Base-by-base conservation (phyloP, 2,888 invertebrate species). In the Disparrhopalites patrizii region DNA sequence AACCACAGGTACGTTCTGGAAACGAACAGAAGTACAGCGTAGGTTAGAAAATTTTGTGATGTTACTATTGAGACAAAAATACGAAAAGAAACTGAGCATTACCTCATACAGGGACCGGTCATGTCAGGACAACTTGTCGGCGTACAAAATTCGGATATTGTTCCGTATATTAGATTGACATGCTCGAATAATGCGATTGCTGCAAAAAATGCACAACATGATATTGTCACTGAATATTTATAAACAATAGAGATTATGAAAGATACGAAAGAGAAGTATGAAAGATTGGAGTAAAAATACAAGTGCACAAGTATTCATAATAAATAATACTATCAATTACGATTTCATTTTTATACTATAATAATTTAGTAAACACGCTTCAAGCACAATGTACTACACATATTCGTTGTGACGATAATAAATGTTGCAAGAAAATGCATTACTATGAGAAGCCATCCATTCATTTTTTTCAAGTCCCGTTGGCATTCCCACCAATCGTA, bases 391-490 rank as follows among this genome's bases (percentile, higher is more conserved):
- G 30, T 54, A 10, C 28, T n/a, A 8, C 36, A 36, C 36, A 36
- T 36, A 15, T 15, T 10, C 7, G 15, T 36, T 10, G 7, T 54
- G 8, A 27, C 10, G 54, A 25, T 5, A 27, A 25, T 23, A 27
- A 20, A 38, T 13, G 83, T 89, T 43, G n/a, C 20, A 5, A 15
- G n/a, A 47, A 20, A 23, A 20, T 5, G 18, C 23, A 47, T 86
- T 81, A 95, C 94, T 95, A 82, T 99, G 97, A 74, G 95, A 96
- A 76, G 98, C 98, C 78, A 99, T 88, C 98, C 99, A 99, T 85
- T 99, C 99, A 82, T 97, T 95, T 83, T 92, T 91, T 82, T 97
- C 97, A 81, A 99, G 86, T 73, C 95, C 95, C 76, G 89, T 87
- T 77, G 98, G 98, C 81, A 97, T 85, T 81, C 92, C 91, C 75